Percentiles rank a stretch among this genome's conserved stretches.
phyloP scores from a whole-genome alignment of 1,140 invertebrate species.

The Listronotus bonariensis region DNA sequence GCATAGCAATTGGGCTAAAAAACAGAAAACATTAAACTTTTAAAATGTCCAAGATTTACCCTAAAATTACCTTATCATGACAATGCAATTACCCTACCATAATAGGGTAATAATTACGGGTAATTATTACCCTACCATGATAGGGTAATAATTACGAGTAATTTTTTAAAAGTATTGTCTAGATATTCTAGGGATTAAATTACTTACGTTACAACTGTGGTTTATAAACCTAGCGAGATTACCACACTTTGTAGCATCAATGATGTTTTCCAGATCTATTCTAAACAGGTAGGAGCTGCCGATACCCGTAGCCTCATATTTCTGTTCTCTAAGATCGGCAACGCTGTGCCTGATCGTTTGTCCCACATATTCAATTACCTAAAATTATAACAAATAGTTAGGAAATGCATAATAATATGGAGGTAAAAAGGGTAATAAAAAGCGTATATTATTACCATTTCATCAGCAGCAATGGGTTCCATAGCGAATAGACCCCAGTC shows the following conservation, averaged over 20 bases:
- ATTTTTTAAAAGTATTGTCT: not conserved
- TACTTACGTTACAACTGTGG: slow-evolving; percentile 98
- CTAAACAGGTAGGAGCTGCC: slow-evolving; percentile 97
- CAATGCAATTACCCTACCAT: too few species aligned
- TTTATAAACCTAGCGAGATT: slow-evolving; percentile 99
- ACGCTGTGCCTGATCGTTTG: slow-evolving; percentile 93
- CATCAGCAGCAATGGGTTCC: slow-evolving; percentile 97
- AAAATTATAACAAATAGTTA: not conserved
- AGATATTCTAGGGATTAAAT: slow-evolving; percentile 1
- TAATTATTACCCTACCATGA: too few species aligned
- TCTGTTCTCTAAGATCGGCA: slow-evolving; percentile 91
- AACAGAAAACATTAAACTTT: slow-evolving; percentile 20
- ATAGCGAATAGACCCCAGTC: slow-evolving; percentile 99
- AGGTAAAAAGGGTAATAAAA: too few species aligned
- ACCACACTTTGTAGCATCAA: slow-evolving; percentile 98
- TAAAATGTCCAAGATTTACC: slow-evolving; percentile 13
- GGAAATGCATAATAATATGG: too few species aligned
- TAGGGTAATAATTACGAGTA: too few species aligned
- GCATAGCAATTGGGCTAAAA: slow-evolving; percentile 97
- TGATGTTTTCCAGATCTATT: slow-evolving; percentile 97
- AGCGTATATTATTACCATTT: slow-evolving; percentile 74
- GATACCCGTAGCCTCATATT: slow-evolving; percentile 96
- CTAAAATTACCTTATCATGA: too few species aligned
- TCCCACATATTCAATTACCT: slow-evolving; percentile 96
- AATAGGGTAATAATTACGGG: too few species aligned